Base-by-base conservation (phyloP, 2,113 vertebrate species). In the Ahaetulla prasina region DNA sequence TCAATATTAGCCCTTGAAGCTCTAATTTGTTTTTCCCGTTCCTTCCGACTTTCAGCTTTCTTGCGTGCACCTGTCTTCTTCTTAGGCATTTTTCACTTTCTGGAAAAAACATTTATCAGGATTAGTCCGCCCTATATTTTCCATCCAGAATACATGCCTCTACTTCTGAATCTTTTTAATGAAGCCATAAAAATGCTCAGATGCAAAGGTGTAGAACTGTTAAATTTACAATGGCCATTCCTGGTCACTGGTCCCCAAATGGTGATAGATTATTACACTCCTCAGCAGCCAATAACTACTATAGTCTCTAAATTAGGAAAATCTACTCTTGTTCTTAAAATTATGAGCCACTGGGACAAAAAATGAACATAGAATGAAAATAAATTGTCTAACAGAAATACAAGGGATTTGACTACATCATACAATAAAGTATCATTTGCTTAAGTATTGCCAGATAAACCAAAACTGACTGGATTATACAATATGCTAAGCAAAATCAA, bases 41-140 rank as follows among this genome's bases (percentile, higher is more conserved):
- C 99, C 92, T 98, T 98, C 0, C 99, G 99, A 93, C 94, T 99
- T 95, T 99, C 99, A 0, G 99, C 99, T 96, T 99, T 99, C 96
- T 99, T 99, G 27, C 99, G 98, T 0, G 99, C 99, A 0, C 99
- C 99, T 0, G 99, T 99, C 98, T 99, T 99, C 96, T 99, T 99
- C 88, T 99, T 99, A 7, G 99, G 99, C 99, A 99, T 99, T 84
- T 97, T 97, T 93, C 27, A 92, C 92, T 74, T 1, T 55, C 96
- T 97, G 94, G 18, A 45, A 85, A 45, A 43, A 89, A 57, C 5
- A 60, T 54, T 92, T 45, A 89, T 9, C 27, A 89, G 43, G 43
- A 47, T 84, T 14, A 52, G 20, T 10, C 3, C 50, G 10, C 22
- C 4, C 53, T 6, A 47, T 43, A 91, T 85, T 85, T 57, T 90